These are phyloP conservation scores for Pterostichus niger DNA, from an alignment of 2,888 invertebrate genomes.

Conservation along the genomic window DNA sequence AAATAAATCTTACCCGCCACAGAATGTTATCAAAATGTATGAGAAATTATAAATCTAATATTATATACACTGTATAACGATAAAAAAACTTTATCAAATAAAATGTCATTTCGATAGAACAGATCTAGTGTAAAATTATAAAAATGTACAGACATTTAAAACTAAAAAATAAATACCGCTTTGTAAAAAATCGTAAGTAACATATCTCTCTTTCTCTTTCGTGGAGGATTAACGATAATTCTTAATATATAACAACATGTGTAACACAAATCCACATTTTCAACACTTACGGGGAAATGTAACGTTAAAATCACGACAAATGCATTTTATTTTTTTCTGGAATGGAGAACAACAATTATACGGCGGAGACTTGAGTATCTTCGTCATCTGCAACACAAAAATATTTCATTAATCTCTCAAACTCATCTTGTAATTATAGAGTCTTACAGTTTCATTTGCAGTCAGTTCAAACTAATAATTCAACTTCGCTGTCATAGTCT, in stretches of 20 bases:
- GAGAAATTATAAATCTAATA: slow-evolving; percentile 45
- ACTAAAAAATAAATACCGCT: slow-evolving; percentile 52
- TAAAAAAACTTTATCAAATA: slow-evolving; percentile 50
- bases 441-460: slow-evolving; percentile 30
- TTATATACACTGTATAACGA: slow-evolving; percentile 56
- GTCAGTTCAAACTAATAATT: slow-evolving; percentile 60
- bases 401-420: background rate
- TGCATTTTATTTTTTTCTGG: slow-evolving; percentile 54
- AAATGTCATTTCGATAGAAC: slow-evolving; percentile 49
- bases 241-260: slow-evolving; percentile 56
- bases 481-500: slow-evolving; percentile 65
- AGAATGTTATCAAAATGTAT: slow-evolving; percentile 45
- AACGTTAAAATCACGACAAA: slow-evolving; percentile 57
- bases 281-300: slow-evolving; percentile 60
- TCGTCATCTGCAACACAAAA: slow-evolving; percentile 81
- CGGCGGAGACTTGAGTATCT: slow-evolving; percentile 84
- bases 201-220: slow-evolving; percentile 49
- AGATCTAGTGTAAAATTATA: slow-evolving; percentile 53
- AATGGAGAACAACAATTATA: slow-evolving; percentile 72
- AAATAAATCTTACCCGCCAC: slow-evolving; percentile 58
- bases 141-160: slow-evolving; percentile 50
- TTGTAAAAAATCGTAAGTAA: slow-evolving; percentile 51
- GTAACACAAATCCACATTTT: slow-evolving; percentile 55
- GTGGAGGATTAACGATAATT: slow-evolving; percentile 44
- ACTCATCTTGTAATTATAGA: background rate